Base-by-base conservation (phyloP, 2,113 vertebrate species). In the Erythrocebus patas region DNA sequence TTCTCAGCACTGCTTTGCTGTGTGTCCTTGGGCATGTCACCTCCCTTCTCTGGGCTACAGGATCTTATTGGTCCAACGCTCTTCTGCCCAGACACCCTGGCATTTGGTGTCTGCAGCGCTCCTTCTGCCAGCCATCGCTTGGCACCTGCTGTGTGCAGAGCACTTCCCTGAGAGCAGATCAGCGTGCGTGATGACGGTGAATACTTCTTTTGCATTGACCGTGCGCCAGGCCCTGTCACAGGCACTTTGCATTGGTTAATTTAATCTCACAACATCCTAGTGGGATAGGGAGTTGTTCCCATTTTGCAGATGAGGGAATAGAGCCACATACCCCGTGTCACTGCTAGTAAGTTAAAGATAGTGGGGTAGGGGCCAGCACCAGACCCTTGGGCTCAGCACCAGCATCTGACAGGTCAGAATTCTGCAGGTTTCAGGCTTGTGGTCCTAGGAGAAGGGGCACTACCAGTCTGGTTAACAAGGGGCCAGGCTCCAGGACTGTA, bases 131-230 rank as follows among this genome's bases (percentile, higher is more conserved):
- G 82, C 59, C 8, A 13, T 23, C 3, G 8, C 20, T 48, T 27
- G 32, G 43, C 68, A 66, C 84, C 48, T 61, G 2, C 59, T 73
- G 5, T 61, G 11, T 79, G 55, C 48, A 78, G 82, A 72, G 20
- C 1, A 0, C 18, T 40, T 48, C 27, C 18, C 22, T 1, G 25
- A 17, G 12, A 10, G 7, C 7, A 50, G 78, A 23, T 35, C 40
- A 8, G 20, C 7, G 0, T 35, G 6, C 32, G 1, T 25, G 10
- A 50, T 5, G 8, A 9, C 14, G 79, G 59, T 16, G 1, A 14
- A 8, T 78, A 27, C 6, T 80, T 40, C 13, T 23, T 0, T 2
- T 11, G 76, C 0, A 0, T 8, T n/a, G 20, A 40, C 1, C 2
- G 20, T 7, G 43, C 9, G 25, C 55, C 3, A 20, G 40, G 32